Base-by-base conservation (phyloP, 1,140 invertebrate species). In the Drosophila persimilis region DNA sequence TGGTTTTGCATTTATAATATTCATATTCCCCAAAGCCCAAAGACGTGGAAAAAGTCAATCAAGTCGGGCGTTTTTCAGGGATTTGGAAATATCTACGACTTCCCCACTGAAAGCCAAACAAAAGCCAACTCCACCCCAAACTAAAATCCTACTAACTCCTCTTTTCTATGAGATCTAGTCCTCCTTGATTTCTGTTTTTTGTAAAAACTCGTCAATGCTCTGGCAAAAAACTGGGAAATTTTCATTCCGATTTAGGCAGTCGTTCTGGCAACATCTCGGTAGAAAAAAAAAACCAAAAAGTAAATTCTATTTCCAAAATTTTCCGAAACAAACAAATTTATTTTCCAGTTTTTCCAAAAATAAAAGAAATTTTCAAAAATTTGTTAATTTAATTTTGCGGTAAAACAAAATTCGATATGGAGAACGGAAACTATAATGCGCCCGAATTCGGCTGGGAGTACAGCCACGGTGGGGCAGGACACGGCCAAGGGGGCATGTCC, bases 371-470 rank as follows among this genome's bases (percentile, higher is more conserved):
- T 17, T 17, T 17, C 17, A n/a, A 41, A 44, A 58, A 39, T 5
- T 39, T 39, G 20, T 24, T 3, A 13, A 26, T 9, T 52, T 24
- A 17, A 41, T 45, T 62, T 35, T 24, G 48, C 31, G 74, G 56
- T 26, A 15, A 20, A 46, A 35, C 17, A 45, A 52, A 50, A 65
- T 57, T 26, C 61, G 22, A 44, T 6, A 84, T 85, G 80, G 57
- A 75, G 3, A 62, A 64, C 31, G 57, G 71, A 15, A 74, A 74
- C 11, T 48, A 65, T 26, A 57, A 47, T 47, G 56, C 59, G 58
- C 20, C 83, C 0, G 81, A 85, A 41, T 85, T 85, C 15, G 15
- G 13, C n/a, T 76, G 73, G 73, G 73, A 77, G 2, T 76, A 69
- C 35, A 44, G 64, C 20, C 44, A 51, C 7, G 63, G 57, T 13